Base-by-base conservation (phyloP, 1,140 invertebrate species). In the Drosophila sulfurigaster region DNA sequence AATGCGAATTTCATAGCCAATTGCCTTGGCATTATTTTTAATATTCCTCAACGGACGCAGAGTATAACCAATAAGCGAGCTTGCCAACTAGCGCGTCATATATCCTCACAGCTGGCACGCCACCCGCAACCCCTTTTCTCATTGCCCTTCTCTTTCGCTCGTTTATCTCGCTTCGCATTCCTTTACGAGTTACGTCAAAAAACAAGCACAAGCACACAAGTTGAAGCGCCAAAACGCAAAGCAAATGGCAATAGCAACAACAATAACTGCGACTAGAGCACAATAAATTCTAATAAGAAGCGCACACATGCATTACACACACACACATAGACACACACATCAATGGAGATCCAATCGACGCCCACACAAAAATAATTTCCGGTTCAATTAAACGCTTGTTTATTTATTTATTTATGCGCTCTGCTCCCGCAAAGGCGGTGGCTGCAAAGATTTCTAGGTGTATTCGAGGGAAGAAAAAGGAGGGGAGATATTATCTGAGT, bases 331-430 rank as follows among this genome's bases (percentile, higher is more conserved):
- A 8, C 43, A 49, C 65, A 63, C 52, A 68, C 49, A 76, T 35
- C 46, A 35, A 65, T 68, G 32, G 41, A 66, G 48, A 66, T 58
- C 64, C 74, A 69, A 82, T 68, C 51, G 77, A 70, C 78, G 67
- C 85, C 75, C 85, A 85, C 86, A 89, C 74, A 88, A 79, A 79
- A 70, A 64, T 89, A 85, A 89, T 89, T 89, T 89, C 85, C 85
- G 85, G 85, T 89, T 89, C 85, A 89, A 89, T 89, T 89, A 89
- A 89, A 89, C 72, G 86, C 81, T 88, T 89, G 85, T 89, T 88
- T 88, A 89, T 88, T 88, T 88, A 89, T 80, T 80, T 78, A 81
- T 81, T 79, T 75, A 81, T 89, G 75, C 74, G 81, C 41, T 20
- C 20, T 43, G 74, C 73, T 49, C 56, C 57, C 11, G 43, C 48